phyloP scores from a whole-genome alignment of 1,140 invertebrate species.

The Halotydeus destructor region DNA sequence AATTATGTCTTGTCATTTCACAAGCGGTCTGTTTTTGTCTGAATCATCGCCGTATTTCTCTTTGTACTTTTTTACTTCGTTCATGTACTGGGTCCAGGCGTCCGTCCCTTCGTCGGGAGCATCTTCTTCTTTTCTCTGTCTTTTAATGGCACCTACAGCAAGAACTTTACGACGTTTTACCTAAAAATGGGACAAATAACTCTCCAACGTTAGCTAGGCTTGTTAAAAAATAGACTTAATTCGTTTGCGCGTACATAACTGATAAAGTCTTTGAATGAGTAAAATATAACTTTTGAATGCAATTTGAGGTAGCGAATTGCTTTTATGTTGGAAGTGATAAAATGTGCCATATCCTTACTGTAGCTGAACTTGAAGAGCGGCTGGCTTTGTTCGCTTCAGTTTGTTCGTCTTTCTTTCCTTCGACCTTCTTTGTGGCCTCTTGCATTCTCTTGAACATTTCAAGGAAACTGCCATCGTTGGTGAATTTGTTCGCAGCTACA shows the following conservation, averaged over 20 bases:
- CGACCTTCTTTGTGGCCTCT: slow-evolving; percentile 26
- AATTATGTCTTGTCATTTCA: slow-evolving; percentile 38
- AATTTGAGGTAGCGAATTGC: too few relatives aligned
- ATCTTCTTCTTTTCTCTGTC: slow-evolving; percentile 7
- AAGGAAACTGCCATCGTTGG: slow-evolving; percentile 67
- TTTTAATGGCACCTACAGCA: slow-evolving; percentile 8
- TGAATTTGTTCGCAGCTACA: slow-evolving; percentile 35
- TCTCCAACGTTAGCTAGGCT: too few relatives aligned
- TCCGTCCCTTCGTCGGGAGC: slow-evolving; percentile 38
- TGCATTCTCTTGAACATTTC: slow-evolving; percentile 77
- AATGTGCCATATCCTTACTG: not conserved
- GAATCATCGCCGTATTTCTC: slow-evolving; percentile 77
- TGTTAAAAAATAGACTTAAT: too few relatives aligned
- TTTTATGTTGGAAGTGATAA: too few relatives aligned
- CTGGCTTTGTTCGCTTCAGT: slow-evolving; percentile 3
- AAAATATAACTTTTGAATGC: too few relatives aligned
- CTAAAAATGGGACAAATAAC: slow-evolving; percentile 3
- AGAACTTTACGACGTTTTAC: slow-evolving; percentile 10
- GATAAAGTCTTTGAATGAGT: too few relatives aligned
- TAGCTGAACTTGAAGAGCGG: not conserved
- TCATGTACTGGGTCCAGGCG: slow-evolving; percentile 75
- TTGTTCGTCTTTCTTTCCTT: not conserved
- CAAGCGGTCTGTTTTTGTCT: slow-evolving; percentile 59
- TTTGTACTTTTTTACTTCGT: slow-evolving; percentile 74
- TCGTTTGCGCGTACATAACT: too few relatives aligned